Evolutionary conservation across 2,113 vertebrate genomes (phyloP).

Genomic region (Prolemur simus): DNA sequence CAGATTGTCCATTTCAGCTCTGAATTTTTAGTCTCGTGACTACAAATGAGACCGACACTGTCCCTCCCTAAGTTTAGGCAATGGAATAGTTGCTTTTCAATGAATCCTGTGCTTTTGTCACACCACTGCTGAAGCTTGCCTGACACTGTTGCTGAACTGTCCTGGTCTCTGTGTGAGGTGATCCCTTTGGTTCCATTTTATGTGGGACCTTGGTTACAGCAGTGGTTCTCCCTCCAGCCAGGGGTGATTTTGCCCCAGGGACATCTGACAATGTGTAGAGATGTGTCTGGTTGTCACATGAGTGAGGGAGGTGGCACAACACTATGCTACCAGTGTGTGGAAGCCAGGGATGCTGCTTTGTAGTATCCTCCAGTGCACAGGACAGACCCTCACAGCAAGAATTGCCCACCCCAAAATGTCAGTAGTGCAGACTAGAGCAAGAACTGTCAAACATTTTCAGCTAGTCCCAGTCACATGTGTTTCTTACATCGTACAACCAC

Average conservation of each 20-base stretch:
- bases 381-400: background rate
- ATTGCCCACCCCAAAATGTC: too few species aligned
- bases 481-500: background rate
- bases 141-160: background rate
- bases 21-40: background rate
- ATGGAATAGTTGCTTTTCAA: background rate
- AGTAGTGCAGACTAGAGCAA: background rate
- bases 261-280: background rate
- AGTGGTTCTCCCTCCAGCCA: background rate
- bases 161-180: too few species aligned
- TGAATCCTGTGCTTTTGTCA: background rate
- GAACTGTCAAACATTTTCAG: background rate
- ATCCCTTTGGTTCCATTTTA: background rate
- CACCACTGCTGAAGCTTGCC: too few species aligned
- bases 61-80: too few species aligned
- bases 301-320: background rate
- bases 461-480: background rate
- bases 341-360: background rate
- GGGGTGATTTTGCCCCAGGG: background rate
- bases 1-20: too few species aligned
- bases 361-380: background rate
- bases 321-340: background rate
- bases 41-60: background rate
- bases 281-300: background rate
- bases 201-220: background rate